Evolutionary conservation across 1,140 invertebrate species (phyloP).

Genomic region (Piezodorus guildinii): DNA sequence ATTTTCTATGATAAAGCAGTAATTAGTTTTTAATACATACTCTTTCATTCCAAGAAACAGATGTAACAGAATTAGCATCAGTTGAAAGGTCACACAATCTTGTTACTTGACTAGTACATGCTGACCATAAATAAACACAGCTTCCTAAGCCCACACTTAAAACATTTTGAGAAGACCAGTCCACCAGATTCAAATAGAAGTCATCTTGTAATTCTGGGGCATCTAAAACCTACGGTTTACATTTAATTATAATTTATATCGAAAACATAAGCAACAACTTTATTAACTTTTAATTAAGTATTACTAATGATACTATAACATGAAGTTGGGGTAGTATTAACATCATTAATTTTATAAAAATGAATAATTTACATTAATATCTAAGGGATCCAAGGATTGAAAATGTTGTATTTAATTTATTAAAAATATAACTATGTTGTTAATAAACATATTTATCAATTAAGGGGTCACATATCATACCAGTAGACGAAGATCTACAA

Average conservation of each 20-base stretch:
- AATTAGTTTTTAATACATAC: slow-evolving; percentile 31
- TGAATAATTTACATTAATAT: neutral
- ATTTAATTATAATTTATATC: too few relatives aligned
- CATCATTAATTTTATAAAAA: neutral
- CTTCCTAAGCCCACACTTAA: slow-evolving; percentile 95
- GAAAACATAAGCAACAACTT: too few relatives aligned
- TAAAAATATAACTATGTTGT: too few relatives aligned
- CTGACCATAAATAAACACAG: slow-evolving; percentile 98
- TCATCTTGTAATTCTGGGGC: slow-evolving; percentile 98
- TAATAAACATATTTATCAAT: too few relatives aligned
- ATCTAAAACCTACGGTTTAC: slow-evolving; percentile 58
- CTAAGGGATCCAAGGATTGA: too few relatives aligned
- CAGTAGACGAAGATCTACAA: too few relatives aligned
- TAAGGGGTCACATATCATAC: too few relatives aligned
- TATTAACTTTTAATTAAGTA: too few relatives aligned
- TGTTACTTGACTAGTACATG: slow-evolving; percentile 96
- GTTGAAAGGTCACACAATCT: slow-evolving; percentile 87
- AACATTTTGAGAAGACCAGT: slow-evolving; percentile 99
- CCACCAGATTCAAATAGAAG: slow-evolving; percentile 97
- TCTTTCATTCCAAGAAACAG: slow-evolving; percentile 97
- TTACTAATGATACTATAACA: neutral
- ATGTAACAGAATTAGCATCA: slow-evolving; percentile 92
- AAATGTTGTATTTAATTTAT: too few relatives aligned
- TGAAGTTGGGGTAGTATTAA: neutral
- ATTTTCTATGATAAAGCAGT: slow-evolving; percentile 4